Conservation (phyloP, 2,888 invertebrate genomes). For the Volucella inflata region DNA sequence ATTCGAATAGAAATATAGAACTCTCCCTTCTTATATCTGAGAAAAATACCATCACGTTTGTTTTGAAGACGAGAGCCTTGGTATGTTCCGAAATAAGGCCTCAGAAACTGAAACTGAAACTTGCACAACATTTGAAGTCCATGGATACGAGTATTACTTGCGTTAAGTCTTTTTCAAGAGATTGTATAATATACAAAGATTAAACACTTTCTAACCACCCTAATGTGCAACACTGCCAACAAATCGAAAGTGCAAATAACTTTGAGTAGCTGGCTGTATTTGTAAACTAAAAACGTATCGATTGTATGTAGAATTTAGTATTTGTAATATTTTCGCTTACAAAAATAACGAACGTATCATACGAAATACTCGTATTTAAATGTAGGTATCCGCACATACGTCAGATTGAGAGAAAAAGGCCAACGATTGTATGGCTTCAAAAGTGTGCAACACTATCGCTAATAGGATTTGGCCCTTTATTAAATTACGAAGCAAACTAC, state of each 20-base stretch:
- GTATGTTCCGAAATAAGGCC: too few relatives aligned
- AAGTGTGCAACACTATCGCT: constrained; percentile 58
- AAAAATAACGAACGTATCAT: too few relatives aligned
- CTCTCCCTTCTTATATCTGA: too few relatives aligned
- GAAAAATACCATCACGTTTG: too few relatives aligned
- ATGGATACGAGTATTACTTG: neutral
- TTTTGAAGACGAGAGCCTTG: too few relatives aligned
- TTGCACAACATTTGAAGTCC: constrained; percentile 31
- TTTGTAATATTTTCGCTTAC: too few relatives aligned
- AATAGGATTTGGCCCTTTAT: constrained; percentile 75
- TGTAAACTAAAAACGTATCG: too few relatives aligned
- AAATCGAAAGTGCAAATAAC: constrained; percentile 38
- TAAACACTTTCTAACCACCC: constrained; percentile 8
- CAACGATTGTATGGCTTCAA: constrained; percentile 65
- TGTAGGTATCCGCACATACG: constrained; percentile 2
- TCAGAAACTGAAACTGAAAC: constrained; percentile 1
- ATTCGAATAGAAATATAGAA: too few relatives aligned
- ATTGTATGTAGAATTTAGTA: too few relatives aligned
- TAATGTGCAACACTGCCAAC: neutral
- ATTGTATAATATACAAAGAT: neutral
- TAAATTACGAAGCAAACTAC: constrained; percentile 64
- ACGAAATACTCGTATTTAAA: neutral
- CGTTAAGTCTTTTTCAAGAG: neutral
- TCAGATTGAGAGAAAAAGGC: constrained; percentile 67
- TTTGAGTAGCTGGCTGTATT: neutral